Percentiles rank a stretch among this genome's conserved stretches.
phyloP scores from a whole-genome alignment of 1,140 invertebrate species.

The Drosophila baimaii region DNA sequence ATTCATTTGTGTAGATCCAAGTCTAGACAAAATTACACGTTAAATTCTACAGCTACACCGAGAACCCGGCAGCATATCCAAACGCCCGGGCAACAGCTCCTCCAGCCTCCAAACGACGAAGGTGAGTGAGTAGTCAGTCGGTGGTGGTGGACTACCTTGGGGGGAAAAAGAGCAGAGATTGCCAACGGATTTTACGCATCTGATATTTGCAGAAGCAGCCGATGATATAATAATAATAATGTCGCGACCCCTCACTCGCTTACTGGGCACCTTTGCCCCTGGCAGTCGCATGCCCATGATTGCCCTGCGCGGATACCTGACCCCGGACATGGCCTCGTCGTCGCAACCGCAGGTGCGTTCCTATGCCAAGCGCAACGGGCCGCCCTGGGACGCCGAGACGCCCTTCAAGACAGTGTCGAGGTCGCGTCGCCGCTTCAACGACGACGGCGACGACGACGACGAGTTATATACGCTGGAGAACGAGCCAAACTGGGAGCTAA shows the following conservation, averaged over 20 bases:
- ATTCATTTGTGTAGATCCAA: not conserved
- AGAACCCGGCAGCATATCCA: not conserved
- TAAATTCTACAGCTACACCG: not conserved
- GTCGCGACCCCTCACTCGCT: conserved; percentile 43
- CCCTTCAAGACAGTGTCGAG: conserved; percentile 73
- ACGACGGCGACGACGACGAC: conserved; percentile 67
- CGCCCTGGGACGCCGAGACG: conserved; percentile 60
- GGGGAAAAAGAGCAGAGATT: conserved; percentile 19
- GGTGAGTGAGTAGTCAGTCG: conserved; percentile 15
- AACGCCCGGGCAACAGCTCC: not conserved
- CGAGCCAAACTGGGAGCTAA: conserved; percentile 87
- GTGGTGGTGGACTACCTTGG: not conserved
- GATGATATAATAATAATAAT: conserved; percentile 65
- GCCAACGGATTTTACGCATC: conserved; percentile 54
- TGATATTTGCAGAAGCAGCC: conserved; percentile 18
- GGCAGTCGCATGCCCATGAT: not conserved
- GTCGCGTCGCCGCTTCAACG: conserved; percentile 30
- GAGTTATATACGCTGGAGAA: conserved; percentile 65
- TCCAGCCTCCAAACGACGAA: conserved; percentile 10
- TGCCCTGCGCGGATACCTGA: conserved; percentile 2
- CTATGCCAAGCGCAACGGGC: conserved; percentile 71
- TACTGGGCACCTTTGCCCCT: conserved; percentile 14
- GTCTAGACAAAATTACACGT: conserved; percentile 31
- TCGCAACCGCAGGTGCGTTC: too few species aligned
- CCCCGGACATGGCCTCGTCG: not conserved